phyloP scores from a whole-genome alignment of 1,140 invertebrate genomes.

The Brachionus calyciflorus region DNA sequence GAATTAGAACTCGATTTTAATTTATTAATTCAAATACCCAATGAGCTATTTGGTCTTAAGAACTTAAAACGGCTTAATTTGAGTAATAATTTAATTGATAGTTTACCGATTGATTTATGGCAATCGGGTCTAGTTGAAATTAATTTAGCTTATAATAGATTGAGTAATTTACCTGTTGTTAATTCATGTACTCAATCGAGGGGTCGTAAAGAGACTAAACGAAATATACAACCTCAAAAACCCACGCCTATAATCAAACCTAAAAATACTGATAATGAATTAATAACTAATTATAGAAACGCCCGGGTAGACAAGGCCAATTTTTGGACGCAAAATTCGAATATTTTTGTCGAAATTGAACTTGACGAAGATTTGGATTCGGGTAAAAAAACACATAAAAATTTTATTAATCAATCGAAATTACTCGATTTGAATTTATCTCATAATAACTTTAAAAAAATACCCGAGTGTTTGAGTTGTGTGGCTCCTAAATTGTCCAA shows the following conservation, averaged over 20 bases:
- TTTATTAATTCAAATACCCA: neutral
- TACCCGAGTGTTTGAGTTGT: slow-evolving; percentile 83
- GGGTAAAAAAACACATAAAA: neutral
- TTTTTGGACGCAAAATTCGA: slow-evolving; percentile 39
- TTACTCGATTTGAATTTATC: slow-evolving; percentile 75
- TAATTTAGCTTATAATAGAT: slow-evolving; percentile 84
- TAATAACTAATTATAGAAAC: neutral
- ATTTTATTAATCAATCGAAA: slow-evolving; percentile 14
- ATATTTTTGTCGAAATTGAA: slow-evolving; percentile 2
- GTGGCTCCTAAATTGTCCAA: slow-evolving; percentile 77
- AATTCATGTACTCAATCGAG: slow-evolving; percentile 7
- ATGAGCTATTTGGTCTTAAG: neutral
- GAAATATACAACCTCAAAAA: slow-evolving; percentile 61
- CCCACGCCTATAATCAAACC: slow-evolving; percentile 65
- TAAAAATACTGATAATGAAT: slow-evolving; percentile 66
- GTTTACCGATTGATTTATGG: slow-evolving; percentile 82
- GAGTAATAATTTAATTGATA: slow-evolving; percentile 81
- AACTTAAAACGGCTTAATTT: neutral
- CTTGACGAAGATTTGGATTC: neutral
- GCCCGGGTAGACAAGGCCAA: neutral
- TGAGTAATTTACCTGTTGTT: slow-evolving; percentile 74
- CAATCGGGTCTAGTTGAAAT: slow-evolving; percentile 79
- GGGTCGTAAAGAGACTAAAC: neutral
- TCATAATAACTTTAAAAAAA: slow-evolving; percentile 80
- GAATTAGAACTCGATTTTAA: slow-evolving; percentile 39